phyloP scores from a whole-genome alignment of 2,888 invertebrate genomes.

The Meandrusa payeni region DNA sequence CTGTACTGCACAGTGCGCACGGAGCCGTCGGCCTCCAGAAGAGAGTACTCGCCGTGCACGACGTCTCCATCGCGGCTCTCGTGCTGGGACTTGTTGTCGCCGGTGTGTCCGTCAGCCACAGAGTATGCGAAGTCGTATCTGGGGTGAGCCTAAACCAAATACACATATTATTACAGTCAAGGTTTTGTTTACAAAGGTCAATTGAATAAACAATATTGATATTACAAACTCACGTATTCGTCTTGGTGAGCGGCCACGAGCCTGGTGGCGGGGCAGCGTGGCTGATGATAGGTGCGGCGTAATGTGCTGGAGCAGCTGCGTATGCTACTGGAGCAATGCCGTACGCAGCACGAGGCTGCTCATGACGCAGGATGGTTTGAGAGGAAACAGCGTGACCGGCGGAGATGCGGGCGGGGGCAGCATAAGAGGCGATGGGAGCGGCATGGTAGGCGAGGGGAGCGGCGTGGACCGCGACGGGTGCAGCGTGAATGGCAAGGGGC shows the following conservation, averaged over 20 bases:
- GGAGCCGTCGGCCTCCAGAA: constrained; percentile 80
- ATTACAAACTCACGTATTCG: constrained; percentile 35
- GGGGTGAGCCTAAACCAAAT: constrained; percentile 68
- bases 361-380: constrained; percentile 38
- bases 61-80: constrained; percentile 79
- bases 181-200: no score
- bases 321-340: constrained; percentile 41
- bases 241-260: constrained; percentile 29
- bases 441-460: constrained; percentile 33
- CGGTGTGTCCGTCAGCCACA: constrained; percentile 81
- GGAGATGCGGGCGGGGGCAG: constrained; percentile 22
- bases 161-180: no score
- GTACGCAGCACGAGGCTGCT: constrained; percentile 41
- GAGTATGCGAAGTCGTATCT: constrained; percentile 80
- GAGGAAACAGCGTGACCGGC: constrained; percentile 26
- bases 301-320: constrained; percentile 34
- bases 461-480: constrained; percentile 41
- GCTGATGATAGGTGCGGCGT: constrained; percentile 37
- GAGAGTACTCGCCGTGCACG: constrained; percentile 79
- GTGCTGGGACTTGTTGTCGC: constrained; percentile 81
- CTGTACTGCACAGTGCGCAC: constrained; percentile 81
- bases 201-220: neutral
- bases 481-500: constrained; percentile 31
- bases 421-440: constrained; percentile 26
- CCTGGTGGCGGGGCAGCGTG: constrained; percentile 33